Evolutionary conservation across 2,113 vertebrate species (phyloP).

Genomic region (Falcunculus frontatus): DNA sequence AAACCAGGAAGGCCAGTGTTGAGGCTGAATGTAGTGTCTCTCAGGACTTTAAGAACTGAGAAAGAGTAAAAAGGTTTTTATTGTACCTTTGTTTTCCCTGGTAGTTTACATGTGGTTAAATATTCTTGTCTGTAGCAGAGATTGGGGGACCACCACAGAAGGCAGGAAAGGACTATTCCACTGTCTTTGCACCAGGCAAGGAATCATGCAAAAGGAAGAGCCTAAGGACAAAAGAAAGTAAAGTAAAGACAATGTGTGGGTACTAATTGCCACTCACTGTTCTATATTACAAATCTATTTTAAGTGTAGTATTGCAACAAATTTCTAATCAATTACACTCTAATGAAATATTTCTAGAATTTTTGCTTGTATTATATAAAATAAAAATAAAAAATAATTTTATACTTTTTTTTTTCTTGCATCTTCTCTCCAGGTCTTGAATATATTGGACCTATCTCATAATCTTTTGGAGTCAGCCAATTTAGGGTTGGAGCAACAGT

Average conservation of each 20-base stretch:
- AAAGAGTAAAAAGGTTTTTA: background rate
- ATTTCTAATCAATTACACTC: background rate
- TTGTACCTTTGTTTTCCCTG: background rate
- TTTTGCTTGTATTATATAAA: background rate
- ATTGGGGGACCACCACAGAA: background rate
- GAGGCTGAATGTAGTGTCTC: background rate
- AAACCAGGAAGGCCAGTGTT: background rate
- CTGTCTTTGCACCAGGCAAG: background rate
- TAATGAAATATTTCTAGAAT: background rate
- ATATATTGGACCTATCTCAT: slow-evolving; percentile 81
- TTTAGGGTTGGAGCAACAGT: slow-evolving; percentile 77
- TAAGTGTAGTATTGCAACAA: background rate
- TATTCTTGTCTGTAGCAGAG: background rate
- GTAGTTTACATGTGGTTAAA: background rate
- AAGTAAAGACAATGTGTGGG: background rate
- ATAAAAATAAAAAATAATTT: background rate
- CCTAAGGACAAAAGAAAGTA: background rate
- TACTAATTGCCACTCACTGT: background rate
- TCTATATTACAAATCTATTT: background rate
- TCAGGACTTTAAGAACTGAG: background rate
- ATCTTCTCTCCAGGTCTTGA: slow-evolving; percentile 75
- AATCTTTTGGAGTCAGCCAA: slow-evolving; percentile 80
- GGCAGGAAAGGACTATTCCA: background rate
- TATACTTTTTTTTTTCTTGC: background rate
- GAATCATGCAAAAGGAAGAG: background rate